Percentiles rank a stretch among this genome's conserved stretches.
These are phyloP conservation scores for Pogonophryne albipinna DNA, from an alignment of 2,797 vertebrate genomes.

Conservation along the genomic window DNA sequence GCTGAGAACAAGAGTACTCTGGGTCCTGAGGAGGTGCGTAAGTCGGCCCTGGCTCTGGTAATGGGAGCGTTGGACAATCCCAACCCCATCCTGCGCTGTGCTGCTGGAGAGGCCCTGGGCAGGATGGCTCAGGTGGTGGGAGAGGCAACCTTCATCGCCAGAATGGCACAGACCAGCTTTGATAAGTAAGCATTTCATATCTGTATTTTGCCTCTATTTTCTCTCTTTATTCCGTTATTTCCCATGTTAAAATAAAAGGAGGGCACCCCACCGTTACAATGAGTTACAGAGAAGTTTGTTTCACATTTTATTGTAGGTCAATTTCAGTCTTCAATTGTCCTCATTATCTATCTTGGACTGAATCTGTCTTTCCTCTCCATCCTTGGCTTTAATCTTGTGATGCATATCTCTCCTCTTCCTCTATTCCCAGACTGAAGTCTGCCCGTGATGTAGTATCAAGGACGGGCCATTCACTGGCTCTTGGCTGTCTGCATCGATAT, in stretches of 20 bases:
- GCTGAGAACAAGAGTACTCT: conserved; percentile 98
- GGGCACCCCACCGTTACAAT: not conserved
- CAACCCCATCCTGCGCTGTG: conserved; percentile 97
- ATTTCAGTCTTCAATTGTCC: not conserved
- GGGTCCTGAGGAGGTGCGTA: conserved; percentile 98
- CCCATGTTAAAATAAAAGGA: not conserved
- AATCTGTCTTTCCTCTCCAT: not conserved
- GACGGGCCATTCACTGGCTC: conserved; percentile 96
- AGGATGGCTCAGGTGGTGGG: conserved; percentile 99
- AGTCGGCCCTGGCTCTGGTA: conserved; percentile 95
- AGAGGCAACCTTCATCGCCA: conserved; percentile 97
- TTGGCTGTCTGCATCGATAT: conserved; percentile 98
- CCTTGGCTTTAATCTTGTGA: conserved; percentile 29
- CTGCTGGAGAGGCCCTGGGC: conserved; percentile 97
- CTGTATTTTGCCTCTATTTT: not conserved
- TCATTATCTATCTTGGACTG: conserved; percentile 18
- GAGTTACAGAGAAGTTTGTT: not conserved
- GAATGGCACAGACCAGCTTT: conserved; percentile 99
- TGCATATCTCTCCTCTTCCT: conserved; percentile 9
- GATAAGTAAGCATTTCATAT: conserved; percentile 91
- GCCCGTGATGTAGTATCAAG: conserved; percentile 98
- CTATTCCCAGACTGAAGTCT: conserved; percentile 91
- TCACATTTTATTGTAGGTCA: conserved; percentile 1
- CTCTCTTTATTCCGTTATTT: not conserved
- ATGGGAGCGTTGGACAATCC: conserved; percentile 99